A percentile compares a stretch with the other conserved stretches of the same genome.
phyloP scores from a whole-genome alignment of 2,113 vertebrate genomes.

The Regulus satrapa region DNA sequence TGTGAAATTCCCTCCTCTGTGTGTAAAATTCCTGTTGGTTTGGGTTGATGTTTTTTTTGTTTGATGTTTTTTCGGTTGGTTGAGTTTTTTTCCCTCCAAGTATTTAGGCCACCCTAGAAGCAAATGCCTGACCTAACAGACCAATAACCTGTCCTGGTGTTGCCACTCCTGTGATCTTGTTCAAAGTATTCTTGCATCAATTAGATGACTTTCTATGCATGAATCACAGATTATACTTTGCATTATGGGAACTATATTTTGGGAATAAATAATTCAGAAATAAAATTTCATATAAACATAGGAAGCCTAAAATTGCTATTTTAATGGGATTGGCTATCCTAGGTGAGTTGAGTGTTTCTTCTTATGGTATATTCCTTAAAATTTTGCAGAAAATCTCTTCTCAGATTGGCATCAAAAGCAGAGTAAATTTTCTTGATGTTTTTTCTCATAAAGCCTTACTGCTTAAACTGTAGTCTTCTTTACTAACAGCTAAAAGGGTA shows the following conservation, averaged over 20 bases:
- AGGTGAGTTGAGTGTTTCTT: background rate
- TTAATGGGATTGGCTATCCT: background rate
- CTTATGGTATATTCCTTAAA: background rate
- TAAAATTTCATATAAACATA: constrained; percentile 34
- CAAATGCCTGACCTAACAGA: background rate
- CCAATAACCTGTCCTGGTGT: background rate
- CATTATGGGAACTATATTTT: background rate
- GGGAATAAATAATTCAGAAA: background rate
- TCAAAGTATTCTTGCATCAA: constrained; percentile 51
- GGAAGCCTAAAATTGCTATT: constrained; percentile 21
- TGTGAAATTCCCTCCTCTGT: background rate
- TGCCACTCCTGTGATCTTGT: constrained; percentile 11
- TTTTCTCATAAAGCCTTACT: background rate
- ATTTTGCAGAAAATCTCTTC: background rate
- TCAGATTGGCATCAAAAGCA: background rate
- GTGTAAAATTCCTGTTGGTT: background rate
- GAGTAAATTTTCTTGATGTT: background rate
- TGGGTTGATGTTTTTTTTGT: background rate
- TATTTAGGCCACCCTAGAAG: constrained; percentile 33
- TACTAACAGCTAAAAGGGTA: background rate
- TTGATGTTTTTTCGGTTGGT: background rate
- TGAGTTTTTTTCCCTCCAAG: background rate
- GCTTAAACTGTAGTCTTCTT: background rate
- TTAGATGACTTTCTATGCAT: constrained; percentile 2
- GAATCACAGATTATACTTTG: constrained; percentile 28